Evolutionary conservation across 2,113 vertebrate species (phyloP), one percentile per base, ranked within the genome.

Genomic region (Candoia aspera): DNA sequence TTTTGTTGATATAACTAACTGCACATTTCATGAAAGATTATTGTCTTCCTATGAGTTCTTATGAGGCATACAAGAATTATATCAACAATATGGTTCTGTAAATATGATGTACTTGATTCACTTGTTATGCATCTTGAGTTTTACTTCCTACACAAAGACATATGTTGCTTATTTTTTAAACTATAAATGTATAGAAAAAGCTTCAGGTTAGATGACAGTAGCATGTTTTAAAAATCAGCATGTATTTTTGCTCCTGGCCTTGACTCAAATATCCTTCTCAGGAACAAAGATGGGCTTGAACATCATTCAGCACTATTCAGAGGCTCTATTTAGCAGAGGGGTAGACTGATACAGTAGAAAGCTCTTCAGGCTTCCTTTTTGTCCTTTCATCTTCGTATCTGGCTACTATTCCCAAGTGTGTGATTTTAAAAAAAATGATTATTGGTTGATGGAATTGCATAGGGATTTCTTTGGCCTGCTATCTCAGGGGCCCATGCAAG

Each of bases 121-220:
- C 91, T 96, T 96, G 95, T 95, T 95, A 94, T 95, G 84, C 84
- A 94, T 91, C 93, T 94, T 94, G 91, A 91, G 93, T 93, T 95
- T 89, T 0, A 8, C 95, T 90, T 95, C 95, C 96, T 73, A 96
- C 96, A 95, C 90, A 92, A 90, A 94, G 94, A 95, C 96, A 96
- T 96, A 96, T 96, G 96, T 90, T 96, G 95, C 97, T 97, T 96
- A 96, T 94, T 96, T 97, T 94, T 94, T 85, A 94, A 96, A 97
- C 85, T 96, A 95, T 92, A 96, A 93, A 92, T 29, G 92, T 92
- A 95, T 91, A 93, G 92, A 91, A 97, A 96, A 95, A 93, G 95
- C 84, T 95, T 83, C 11, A 83, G 86, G 24, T 92, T 93, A 93
- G 79, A 93, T 94, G 95, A 96, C 60, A 94, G 93, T 89, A 91